Percentiles rank a stretch among this genome's conserved stretches.
phyloP scores from a whole-genome alignment of 2,797 vertebrate species.

The Psittacula derbiana region DNA sequence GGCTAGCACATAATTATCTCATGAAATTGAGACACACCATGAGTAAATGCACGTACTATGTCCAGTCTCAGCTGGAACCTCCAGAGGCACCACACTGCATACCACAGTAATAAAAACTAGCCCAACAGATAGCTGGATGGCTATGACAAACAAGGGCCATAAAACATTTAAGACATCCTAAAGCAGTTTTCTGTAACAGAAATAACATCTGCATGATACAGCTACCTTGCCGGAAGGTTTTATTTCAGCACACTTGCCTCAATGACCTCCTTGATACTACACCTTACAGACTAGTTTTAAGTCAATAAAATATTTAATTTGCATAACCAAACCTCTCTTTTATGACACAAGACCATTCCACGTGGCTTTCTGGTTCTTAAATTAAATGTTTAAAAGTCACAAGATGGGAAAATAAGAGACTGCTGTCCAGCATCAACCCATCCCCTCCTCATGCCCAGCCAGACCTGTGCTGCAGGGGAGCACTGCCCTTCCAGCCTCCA shows the following conservation, averaged over 20 bases:
- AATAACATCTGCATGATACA: neutral
- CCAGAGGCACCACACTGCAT: neutral
- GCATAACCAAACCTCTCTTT: neutral
- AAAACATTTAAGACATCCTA: neutral
- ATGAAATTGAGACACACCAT: neutral
- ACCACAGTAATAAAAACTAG: neutral
- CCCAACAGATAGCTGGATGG: neutral
- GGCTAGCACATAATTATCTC: neutral
- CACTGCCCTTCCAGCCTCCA: neutral
- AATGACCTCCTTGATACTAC: neutral
- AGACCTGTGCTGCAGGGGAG: fast-evolving
- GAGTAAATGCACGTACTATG: neutral
- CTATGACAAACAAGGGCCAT: neutral
- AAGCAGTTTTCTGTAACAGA: neutral
- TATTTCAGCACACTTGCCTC: neutral
- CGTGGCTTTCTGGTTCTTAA: neutral
- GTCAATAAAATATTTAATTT: neutral
- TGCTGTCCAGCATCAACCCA: neutral
- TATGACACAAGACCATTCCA: neutral
- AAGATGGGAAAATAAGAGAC: neutral
- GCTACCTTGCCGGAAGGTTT: neutral
- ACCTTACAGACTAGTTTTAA: neutral
- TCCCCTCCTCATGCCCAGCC: neutral
- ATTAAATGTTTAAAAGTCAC: neutral
- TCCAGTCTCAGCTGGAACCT: neutral